Evolutionary conservation across 1,140 invertebrate genomes (phyloP).

Genomic region (Tetramorium parvispinum): DNA sequence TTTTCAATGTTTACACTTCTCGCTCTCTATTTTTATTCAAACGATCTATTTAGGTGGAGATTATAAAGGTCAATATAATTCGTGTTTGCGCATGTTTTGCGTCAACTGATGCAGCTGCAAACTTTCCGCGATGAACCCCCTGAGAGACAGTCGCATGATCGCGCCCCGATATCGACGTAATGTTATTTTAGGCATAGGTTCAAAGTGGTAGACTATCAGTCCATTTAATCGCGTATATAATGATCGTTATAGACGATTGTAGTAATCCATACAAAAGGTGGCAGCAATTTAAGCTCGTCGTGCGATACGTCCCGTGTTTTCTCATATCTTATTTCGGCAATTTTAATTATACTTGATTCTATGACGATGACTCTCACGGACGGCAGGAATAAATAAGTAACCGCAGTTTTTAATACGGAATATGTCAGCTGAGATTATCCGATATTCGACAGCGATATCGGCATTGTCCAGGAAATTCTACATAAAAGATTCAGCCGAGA

Average conservation of each 20-base stretch:
- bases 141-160: slow-evolving; percentile 49
- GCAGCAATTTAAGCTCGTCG: background rate
- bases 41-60: background rate
- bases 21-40: slow-evolving; percentile 1
- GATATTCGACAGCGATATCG: background rate
- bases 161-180: slow-evolving; percentile 32
- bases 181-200: slow-evolving; percentile 33
- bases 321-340: background rate
- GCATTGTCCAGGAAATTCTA: background rate
- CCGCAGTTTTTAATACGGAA: background rate
- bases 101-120: slow-evolving; percentile 4
- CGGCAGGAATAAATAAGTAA: background rate
- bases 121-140: slow-evolving; percentile 23
- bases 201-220: slow-evolving; percentile 31
- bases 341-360: background rate
- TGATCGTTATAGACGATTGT: slow-evolving; percentile 7
- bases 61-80: slow-evolving; percentile 27
- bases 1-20: background rate
- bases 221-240: slow-evolving; percentile 7
- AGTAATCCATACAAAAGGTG: background rate
- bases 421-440: background rate
- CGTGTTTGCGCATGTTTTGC: background rate
- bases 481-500: background rate
- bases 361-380: too few species aligned
- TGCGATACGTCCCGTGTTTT: background rate